Percentiles rank a stretch among this genome's conserved stretches.
Evolutionary conservation across 2,113 vertebrate species (phyloP).

Genomic region (Hylia prasina): DNA sequence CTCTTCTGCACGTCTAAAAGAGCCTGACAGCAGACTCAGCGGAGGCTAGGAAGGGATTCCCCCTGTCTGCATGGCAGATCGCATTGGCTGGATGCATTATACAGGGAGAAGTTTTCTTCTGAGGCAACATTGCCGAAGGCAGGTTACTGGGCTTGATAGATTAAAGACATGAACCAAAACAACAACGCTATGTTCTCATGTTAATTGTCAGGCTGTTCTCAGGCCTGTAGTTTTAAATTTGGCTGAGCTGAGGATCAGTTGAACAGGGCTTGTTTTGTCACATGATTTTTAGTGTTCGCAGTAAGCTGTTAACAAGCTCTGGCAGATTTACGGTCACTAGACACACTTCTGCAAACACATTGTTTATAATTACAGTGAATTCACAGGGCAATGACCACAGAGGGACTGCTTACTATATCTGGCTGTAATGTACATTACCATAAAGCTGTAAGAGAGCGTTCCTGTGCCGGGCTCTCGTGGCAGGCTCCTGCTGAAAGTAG

Average conservation of each 20-base stretch:
- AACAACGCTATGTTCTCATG: constrained; percentile 40
- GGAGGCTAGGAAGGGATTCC: constrained; percentile 22
- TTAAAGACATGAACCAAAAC: constrained; percentile 62
- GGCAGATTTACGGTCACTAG: constrained; percentile 63
- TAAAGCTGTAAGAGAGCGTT: background rate
- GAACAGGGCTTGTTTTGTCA: constrained; percentile 53
- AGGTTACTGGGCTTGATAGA: constrained; percentile 64
- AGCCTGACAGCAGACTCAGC: constrained; percentile 31
- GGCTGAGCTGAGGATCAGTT: constrained; percentile 13
- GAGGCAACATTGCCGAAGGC: constrained; percentile 60
- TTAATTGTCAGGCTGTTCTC: constrained; percentile 63
- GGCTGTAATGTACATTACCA: background rate
- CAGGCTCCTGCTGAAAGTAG: background rate
- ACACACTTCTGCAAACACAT: constrained; percentile 55
- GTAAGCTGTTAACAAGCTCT: constrained; percentile 62
- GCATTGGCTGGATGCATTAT: background rate
- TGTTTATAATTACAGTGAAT: constrained; percentile 48
- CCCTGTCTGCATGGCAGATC: background rate
- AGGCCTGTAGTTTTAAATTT: constrained; percentile 56
- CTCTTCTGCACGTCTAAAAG: background rate
- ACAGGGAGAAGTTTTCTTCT: constrained; percentile 30
- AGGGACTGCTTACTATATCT: constrained; percentile 12
- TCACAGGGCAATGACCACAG: constrained; percentile 32
- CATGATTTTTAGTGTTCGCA: constrained; percentile 45
- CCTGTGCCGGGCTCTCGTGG: background rate